A percentile compares a stretch with the other conserved stretches of the same genome.
Conservation (phyloP, 2,797 vertebrate genomes). For the Amphiprion clarkii region DNA sequence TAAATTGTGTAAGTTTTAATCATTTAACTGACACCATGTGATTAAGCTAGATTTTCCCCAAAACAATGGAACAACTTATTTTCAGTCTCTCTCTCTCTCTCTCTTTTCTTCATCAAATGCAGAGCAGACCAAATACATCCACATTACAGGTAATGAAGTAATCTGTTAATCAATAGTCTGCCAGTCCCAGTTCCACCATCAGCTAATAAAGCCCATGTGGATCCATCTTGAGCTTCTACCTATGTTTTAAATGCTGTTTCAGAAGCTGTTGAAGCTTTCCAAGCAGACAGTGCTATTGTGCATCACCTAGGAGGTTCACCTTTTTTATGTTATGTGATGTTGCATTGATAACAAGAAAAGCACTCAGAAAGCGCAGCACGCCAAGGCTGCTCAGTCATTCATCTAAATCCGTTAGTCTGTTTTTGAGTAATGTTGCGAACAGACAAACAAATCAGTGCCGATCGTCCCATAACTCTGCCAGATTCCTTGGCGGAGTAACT, state of each 20-base stretch:
- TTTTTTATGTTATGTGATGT: no score
- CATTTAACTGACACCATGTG: background rate
- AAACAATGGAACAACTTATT: background rate
- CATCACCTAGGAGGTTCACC: no score
- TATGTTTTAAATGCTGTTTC: background rate
- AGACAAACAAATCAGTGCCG: no score
- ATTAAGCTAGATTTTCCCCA: background rate
- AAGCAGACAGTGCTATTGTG: no score
- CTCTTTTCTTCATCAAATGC: background rate
- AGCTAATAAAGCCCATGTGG: constrained; percentile 42
- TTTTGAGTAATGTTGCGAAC: no score
- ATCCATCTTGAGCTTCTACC: constrained; percentile 21
- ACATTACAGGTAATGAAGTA: constrained; percentile 11
- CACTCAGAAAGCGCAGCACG: no score
- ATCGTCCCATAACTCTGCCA: no score
- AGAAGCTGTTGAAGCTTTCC: no score
- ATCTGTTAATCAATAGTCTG: constrained; percentile 27
- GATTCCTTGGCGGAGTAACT: no score
- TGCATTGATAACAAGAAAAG: no score
- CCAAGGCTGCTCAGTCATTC: no score
- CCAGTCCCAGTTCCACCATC: constrained; percentile 19
- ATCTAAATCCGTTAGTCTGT: no score
- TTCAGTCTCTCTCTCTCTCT: background rate
- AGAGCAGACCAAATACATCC: background rate
- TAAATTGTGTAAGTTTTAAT: background rate